phyloP scores from a whole-genome alignment of 2,797 vertebrate genomes.

The Microctenopoma steveboyesi region DNA sequence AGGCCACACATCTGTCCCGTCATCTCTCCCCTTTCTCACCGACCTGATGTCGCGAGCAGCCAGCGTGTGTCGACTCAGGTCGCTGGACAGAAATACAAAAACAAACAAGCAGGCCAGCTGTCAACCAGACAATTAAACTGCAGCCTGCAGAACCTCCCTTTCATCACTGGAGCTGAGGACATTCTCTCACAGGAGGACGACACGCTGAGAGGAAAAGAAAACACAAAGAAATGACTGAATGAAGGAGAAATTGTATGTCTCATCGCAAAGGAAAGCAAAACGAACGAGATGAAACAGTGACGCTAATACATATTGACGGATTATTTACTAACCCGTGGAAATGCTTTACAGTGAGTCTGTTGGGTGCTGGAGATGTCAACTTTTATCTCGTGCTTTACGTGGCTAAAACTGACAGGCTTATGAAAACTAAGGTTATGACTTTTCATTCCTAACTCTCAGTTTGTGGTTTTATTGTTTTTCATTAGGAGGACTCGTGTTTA shows the following conservation, averaged over 20 bases:
- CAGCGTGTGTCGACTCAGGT: constrained; percentile 38
- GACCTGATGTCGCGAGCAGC: constrained; percentile 33
- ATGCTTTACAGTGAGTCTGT: constrained; percentile 12
- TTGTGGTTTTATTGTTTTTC: constrained; percentile 37
- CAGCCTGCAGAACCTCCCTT: constrained; percentile 62
- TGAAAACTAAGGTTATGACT: constrained; percentile 53
- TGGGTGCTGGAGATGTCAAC: constrained; percentile 38
- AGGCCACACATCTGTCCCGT: constrained; percentile 50
- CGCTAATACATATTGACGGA: constrained; percentile 54
- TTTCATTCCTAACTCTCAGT: constrained; percentile 30
- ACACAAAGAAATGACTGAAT: constrained; percentile 31
- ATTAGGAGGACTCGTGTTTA: constrained; percentile 33
- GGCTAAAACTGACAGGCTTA: constrained; percentile 51
- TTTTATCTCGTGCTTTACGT: constrained; percentile 19
- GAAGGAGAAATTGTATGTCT: constrained; percentile 25
- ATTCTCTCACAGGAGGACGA: constrained; percentile 41
- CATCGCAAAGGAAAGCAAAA: background rate
- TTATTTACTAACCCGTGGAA: constrained; percentile 33
- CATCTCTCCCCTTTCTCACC: constrained; percentile 26
- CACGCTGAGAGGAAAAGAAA: constrained; percentile 48
- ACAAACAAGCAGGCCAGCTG: constrained; percentile 75
- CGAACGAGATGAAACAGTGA: constrained; percentile 45
- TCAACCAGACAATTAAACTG: constrained; percentile 67
- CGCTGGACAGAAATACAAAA: constrained; percentile 66
- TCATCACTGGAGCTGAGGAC: constrained; percentile 53